These are phyloP conservation scores for Hermetia illucens DNA, from an alignment of 1,140 invertebrate genomes.

Conservation along the genomic window DNA sequence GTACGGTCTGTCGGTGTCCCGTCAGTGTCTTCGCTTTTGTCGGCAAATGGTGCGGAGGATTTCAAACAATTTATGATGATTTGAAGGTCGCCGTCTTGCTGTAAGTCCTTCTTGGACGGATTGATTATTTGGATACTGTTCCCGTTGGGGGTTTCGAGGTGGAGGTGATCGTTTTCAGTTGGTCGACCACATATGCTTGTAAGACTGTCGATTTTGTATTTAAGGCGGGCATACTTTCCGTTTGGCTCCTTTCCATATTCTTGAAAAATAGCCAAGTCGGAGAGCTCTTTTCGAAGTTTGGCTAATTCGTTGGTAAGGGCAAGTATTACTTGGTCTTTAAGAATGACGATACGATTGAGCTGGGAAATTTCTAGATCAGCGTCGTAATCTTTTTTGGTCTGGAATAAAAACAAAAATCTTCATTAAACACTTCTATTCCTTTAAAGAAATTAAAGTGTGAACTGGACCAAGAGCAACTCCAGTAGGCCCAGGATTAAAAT, in stretches of 20 bases:
- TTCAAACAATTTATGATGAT: conserved; percentile 11
- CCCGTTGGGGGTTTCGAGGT: no score
- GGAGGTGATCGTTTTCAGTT: no score
- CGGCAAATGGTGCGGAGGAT: conserved; percentile 6
- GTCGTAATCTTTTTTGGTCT: no score
- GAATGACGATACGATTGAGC: conserved; percentile 22
- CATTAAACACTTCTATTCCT: no score
- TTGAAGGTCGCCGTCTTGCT: conserved; percentile 6
- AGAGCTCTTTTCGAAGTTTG: conserved; percentile 26
- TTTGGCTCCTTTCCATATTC: conserved; percentile 28
- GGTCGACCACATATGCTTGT: conserved; percentile 29
- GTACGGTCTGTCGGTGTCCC: no score
- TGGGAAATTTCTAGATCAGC: conserved; percentile 12
- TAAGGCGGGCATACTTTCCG: conserved; percentile 24
- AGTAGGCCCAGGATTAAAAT: no score
- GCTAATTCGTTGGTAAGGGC: conserved; percentile 25
- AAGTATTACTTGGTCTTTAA: conserved; percentile 27
- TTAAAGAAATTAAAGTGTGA: no score
- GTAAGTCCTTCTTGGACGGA: not conserved
- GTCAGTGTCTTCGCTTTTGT: conserved; percentile 2
- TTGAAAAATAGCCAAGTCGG: conserved; percentile 25
- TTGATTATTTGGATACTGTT: not conserved
- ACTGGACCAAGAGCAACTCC: no score
- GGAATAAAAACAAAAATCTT: no score
- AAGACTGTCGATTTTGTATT: conserved; percentile 25